A percentile compares a stretch with the other conserved stretches of the same genome.
Evolutionary conservation across 2,797 vertebrate species (phyloP).

Genomic region (Rhinoraja longicauda): DNA sequence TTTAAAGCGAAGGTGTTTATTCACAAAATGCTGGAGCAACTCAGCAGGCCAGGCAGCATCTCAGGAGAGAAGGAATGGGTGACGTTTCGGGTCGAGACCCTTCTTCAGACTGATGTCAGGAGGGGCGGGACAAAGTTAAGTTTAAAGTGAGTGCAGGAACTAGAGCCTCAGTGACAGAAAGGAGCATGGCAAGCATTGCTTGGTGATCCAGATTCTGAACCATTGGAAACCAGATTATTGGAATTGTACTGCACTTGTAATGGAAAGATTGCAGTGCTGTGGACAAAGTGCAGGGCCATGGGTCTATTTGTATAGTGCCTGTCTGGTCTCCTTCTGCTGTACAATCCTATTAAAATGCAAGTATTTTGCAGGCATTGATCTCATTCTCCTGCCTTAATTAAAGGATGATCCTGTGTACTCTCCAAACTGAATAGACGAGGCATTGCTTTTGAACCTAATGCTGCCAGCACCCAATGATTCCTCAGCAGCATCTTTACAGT

Average conservation of each 20-base stretch:
- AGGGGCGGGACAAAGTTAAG: no score
- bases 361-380: neutral
- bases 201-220: no score
- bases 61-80: no score
- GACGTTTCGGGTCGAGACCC: no score
- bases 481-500: neutral
- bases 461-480: neutral
- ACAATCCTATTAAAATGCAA: neutral
- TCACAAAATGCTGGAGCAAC: no score
- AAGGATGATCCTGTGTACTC: neutral
- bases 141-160: no score
- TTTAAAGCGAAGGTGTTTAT: no score
- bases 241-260: neutral
- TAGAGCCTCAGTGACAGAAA: no score
- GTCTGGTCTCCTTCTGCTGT: neutral
- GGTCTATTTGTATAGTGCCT: neutral
- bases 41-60: no score
- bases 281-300: neutral
- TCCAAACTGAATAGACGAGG: neutral
- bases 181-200: no score
- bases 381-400: neutral
- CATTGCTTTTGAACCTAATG: neutral
- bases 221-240: no score
- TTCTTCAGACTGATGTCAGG: no score
- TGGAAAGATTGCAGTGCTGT: neutral